Evolutionary conservation across 2,113 vertebrate genomes (phyloP).

Genomic region (Tetrax tetrax): DNA sequence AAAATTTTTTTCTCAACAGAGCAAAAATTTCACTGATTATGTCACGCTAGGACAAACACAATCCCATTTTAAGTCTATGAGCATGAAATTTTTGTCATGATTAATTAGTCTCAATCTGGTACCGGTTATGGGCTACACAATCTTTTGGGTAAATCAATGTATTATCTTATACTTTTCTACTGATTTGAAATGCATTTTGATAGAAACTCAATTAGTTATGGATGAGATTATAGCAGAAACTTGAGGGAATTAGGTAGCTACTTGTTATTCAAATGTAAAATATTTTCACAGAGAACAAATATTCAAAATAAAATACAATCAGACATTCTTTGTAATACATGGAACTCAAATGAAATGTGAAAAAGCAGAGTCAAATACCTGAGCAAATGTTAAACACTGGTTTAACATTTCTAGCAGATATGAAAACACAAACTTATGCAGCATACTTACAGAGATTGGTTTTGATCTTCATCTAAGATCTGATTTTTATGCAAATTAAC

Average conservation of each 20-base stretch:
- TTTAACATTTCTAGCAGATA: neutral
- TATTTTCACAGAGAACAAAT: neutral
- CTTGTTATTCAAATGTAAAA: neutral
- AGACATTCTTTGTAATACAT: neutral
- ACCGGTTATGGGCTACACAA: neutral
- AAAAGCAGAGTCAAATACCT: neutral
- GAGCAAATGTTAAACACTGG: neutral
- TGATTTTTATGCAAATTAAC: constrained; percentile 11
- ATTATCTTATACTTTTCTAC: neutral
- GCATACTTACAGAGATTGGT: neutral
- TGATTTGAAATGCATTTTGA: neutral
- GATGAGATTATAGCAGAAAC: neutral
- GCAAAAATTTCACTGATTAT: neutral
- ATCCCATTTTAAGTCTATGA: neutral
- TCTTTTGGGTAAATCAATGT: neutral
- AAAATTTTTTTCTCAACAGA: neutral
- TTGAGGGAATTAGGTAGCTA: neutral
- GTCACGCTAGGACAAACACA: neutral
- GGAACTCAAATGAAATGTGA: neutral
- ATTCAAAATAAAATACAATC: neutral
- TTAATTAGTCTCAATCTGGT: neutral
- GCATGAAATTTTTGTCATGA: neutral
- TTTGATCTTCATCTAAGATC: neutral
- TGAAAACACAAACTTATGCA: neutral
- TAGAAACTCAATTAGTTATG: neutral